Evolutionary conservation across 2,113 vertebrate genomes (phyloP), one percentile per base, ranked within the genome.

Genomic region (Sebastes fasciatus): DNA sequence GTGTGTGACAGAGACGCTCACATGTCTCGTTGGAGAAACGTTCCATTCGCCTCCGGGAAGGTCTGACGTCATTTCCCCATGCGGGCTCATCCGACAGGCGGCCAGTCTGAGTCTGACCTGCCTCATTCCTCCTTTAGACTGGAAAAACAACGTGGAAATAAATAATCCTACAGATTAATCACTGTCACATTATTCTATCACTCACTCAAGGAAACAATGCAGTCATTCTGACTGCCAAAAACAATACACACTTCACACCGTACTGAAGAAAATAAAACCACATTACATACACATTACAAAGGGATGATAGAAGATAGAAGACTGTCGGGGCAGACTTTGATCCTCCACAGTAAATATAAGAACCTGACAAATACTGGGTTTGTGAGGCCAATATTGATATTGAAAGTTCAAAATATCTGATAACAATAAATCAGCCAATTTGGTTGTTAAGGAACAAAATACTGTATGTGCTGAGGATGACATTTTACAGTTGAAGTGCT

Each of bases 61-160:
- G 2, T 91, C 84, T 3, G 92, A 86, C 2, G 63, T 4, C 11
- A 78, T 82, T 2, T 92, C 84, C 61, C 80, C 82, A 3, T 72
- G 88, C n/a, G 70, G 57, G n/a, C 83, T 57, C 5, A 94, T 94
- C 87, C 91, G 96, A 93, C 94, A 90, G 19, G 96, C 94, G 0
- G 97, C 97, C 93, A 99, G 95, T 86, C 89, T 93, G 77, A 66
- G 90, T 89, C 97, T 94, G 13, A 96, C 96, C 79, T 96, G 95
- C 87, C 91, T 95, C 94, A 95, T 70, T 3, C 92, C 94, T 85
- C 93, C 94, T 78, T 91, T 92, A 2, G 96, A 90, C 98, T 99
- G 95, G 79, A 92, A 93, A 87, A 88, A 0, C 8, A 43, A 34
- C 34, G 0, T 49, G 45, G 52, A 85, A 86, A 84, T 62, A 87